phyloP scores from a whole-genome alignment of 2,888 invertebrate genomes.

The Ethmia dodecea region DNA sequence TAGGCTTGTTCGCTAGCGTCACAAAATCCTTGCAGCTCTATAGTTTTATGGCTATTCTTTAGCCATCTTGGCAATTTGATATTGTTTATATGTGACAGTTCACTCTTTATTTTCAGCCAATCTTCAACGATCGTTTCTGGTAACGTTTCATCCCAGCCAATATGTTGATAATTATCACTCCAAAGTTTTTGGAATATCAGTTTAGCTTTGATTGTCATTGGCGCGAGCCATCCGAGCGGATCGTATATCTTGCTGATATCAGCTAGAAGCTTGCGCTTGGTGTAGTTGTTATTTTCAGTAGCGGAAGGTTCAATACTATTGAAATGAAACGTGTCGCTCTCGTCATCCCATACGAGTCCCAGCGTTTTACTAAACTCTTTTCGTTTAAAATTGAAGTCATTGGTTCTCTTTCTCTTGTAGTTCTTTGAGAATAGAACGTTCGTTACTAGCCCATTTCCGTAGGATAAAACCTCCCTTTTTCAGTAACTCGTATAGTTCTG shows the following conservation, averaged over 20 bases:
- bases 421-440: background rate
- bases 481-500: conserved; percentile 6
- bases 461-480: conserved; percentile 9
- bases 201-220: conserved; percentile 20
- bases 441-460: conserved; percentile 13
- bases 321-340: conserved; percentile 1
- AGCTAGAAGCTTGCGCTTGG: background rate
- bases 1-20: conserved; percentile 6
- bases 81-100: background rate
- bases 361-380: conserved; percentile 11
- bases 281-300: background rate
- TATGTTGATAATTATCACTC: conserved; percentile 7
- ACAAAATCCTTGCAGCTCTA: conserved; percentile 4
- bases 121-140: conserved; percentile 11
- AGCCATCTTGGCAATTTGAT: conserved; percentile 4
- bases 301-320: background rate
- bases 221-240: conserved; percentile 23
- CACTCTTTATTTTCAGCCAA: conserved; percentile 12
- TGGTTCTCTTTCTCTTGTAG: conserved; percentile 3
- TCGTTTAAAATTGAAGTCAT: background rate
- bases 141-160: conserved; percentile 17
- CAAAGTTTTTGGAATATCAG: conserved; percentile 20
- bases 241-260: background rate
- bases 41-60: background rate
- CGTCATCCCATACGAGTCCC: conserved; percentile 2